Conservation (phyloP, 2,797 vertebrate genomes). For the Zenarchopterus dispar region DNA sequence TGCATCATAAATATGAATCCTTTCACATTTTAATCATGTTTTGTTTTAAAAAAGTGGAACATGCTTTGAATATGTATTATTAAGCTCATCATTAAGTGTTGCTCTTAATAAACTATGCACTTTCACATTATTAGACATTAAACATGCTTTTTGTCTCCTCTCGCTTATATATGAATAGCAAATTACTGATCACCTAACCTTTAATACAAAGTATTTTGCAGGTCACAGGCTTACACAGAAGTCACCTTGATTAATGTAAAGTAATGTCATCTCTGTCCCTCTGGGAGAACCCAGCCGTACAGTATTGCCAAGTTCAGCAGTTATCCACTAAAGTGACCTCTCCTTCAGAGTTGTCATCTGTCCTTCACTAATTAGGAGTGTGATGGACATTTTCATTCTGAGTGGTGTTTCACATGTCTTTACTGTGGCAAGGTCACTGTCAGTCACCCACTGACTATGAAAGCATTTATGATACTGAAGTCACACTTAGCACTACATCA, state of each 20-base stretch:
- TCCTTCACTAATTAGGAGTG: constrained; percentile 52
- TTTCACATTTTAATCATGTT: neutral
- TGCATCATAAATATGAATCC: constrained; percentile 8
- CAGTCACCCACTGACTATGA: constrained; percentile 48
- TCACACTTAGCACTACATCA: constrained; percentile 52
- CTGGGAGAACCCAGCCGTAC: constrained; percentile 10
- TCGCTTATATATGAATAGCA: neutral
- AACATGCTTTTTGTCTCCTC: neutral
- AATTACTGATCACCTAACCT: neutral
- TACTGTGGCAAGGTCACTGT: constrained; percentile 64
- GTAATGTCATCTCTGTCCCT: constrained; percentile 15
- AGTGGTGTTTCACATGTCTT: constrained; percentile 48
- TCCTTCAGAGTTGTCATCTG: constrained; percentile 53
- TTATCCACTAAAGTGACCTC: constrained; percentile 50
- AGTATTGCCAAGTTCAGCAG: constrained; percentile 17
- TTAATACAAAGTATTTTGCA: neutral
- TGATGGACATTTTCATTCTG: constrained; percentile 63
- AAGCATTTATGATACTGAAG: constrained; percentile 60
- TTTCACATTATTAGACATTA: neutral
- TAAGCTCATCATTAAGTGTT: neutral
- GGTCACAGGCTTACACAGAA: constrained; percentile 3
- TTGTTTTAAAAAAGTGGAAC: neutral
- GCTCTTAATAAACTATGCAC: too few species aligned
- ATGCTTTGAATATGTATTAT: neutral
- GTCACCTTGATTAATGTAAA: constrained; percentile 26